Evolutionary conservation across 2,113 vertebrate species (phyloP).

Genomic region (Arothron firmamentum): DNA sequence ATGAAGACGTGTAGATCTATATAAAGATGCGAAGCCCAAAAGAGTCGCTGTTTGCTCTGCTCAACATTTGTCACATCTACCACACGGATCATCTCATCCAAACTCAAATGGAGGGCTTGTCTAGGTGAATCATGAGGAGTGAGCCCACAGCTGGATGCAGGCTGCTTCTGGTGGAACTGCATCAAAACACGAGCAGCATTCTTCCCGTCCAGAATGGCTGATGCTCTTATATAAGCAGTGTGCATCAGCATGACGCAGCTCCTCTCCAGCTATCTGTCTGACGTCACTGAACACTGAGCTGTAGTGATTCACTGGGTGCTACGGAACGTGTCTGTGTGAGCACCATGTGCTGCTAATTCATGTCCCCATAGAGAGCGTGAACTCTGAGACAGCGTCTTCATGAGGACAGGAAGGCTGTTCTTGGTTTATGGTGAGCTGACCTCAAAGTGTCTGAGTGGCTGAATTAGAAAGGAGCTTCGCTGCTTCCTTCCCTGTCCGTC

Average conservation of each 20-base stretch:
- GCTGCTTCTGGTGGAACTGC: not conserved
- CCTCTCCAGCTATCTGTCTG: conserved; percentile 3
- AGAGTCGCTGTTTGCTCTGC: too few relatives aligned
- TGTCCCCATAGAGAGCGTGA: too few relatives aligned
- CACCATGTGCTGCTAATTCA: too few relatives aligned
- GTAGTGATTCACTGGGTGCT: too few relatives aligned
- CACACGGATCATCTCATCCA: too few relatives aligned
- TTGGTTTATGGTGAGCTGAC: conserved; percentile 7
- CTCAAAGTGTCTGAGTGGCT: conserved; percentile 4
- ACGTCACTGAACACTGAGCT: not conserved
- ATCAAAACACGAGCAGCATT: conserved; percentile 2
- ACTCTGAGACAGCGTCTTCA: not conserved
- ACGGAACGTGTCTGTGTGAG: too few relatives aligned
- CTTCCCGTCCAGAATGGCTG: conserved; percentile 11
- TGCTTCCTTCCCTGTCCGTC: too few relatives aligned
- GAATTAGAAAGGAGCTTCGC: too few relatives aligned
- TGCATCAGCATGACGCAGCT: not conserved
- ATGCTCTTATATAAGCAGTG: conserved; percentile 8
- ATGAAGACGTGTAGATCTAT: too few relatives aligned
- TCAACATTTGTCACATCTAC: too few relatives aligned
- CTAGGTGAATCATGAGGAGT: not conserved
- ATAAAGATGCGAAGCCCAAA: too few relatives aligned
- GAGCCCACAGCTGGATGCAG: conserved; percentile 8
- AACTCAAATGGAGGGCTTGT: not conserved
- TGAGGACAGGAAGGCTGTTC: not conserved